These are phyloP conservation scores for Poeciliopsis turneri DNA, from an alignment of 2,797 vertebrate genomes.

Conservation along the genomic window DNA sequence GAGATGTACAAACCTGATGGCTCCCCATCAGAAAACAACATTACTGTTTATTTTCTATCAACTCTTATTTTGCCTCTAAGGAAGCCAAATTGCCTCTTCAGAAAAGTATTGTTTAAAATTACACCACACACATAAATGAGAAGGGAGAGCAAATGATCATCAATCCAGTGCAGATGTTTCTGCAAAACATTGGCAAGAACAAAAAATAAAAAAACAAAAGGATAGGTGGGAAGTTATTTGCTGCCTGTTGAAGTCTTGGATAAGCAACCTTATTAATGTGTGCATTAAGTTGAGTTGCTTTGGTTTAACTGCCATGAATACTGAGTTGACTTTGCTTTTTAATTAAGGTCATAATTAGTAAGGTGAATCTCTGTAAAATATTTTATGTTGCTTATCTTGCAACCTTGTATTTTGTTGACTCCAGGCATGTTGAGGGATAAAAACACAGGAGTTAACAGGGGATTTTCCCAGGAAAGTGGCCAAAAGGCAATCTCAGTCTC, in stretches of 20 bases:
- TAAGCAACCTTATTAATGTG: not conserved
- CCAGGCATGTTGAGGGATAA: slow-evolving; percentile 50
- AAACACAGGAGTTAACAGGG: slow-evolving; percentile 67
- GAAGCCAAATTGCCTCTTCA: slow-evolving; percentile 42
- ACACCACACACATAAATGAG: slow-evolving; percentile 34
- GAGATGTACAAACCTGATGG: slow-evolving; percentile 58
- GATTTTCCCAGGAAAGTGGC: slow-evolving; percentile 63
- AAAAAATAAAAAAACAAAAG: slow-evolving; percentile 8
- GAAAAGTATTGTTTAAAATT: slow-evolving; percentile 50
- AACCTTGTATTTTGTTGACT: slow-evolving; percentile 47
- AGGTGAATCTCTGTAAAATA: not conserved
- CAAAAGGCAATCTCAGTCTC: slow-evolving; percentile 56
- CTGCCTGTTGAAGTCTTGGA: slow-evolving; percentile 29
- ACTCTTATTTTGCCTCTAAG: slow-evolving; percentile 64
- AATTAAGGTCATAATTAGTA: not conserved
- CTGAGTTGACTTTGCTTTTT: slow-evolving; percentile 1
- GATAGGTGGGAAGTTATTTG: slow-evolving; percentile 14
- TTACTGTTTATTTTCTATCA: slow-evolving; percentile 60
- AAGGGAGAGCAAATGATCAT: slow-evolving; percentile 50
- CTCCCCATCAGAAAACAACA: slow-evolving; percentile 51
- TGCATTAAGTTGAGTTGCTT: not conserved
- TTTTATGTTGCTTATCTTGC: slow-evolving; percentile 19
- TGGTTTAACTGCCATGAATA: not conserved
- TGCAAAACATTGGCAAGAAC: slow-evolving; percentile 11
- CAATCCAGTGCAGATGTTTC: slow-evolving; percentile 40